These are phyloP conservation scores for Lithosia quadra DNA, from an alignment of 2,888 invertebrate genomes.

Conservation along the genomic window DNA sequence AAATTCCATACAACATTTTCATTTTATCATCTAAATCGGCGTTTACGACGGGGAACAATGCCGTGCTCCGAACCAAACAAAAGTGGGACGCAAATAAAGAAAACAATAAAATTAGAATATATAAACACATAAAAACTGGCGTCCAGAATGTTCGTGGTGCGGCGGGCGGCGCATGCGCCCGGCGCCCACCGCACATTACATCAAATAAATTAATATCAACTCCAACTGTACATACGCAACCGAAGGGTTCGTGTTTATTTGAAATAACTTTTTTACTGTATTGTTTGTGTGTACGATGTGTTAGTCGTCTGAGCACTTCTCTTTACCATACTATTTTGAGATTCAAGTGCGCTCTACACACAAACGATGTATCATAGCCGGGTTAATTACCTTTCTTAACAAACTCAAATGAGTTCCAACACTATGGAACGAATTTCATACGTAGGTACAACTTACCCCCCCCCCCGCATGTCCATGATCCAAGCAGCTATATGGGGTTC, in stretches of 20 bases:
- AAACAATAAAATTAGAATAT: conserved; percentile 87
- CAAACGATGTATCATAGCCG: conserved; percentile 35
- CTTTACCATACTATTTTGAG: conserved; percentile 52
- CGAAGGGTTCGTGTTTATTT: conserved; percentile 61
- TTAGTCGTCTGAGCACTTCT: conserved; percentile 50
- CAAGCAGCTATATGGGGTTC: too few species aligned
- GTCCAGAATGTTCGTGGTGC: conserved; percentile 76
- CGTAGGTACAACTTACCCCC: not conserved
- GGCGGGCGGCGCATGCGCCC: conserved; percentile 74
- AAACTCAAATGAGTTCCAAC: conserved; percentile 26
- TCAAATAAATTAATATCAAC: conserved; percentile 75
- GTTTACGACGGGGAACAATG: conserved; percentile 86
- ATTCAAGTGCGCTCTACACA: conserved; percentile 44
- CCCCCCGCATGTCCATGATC: conserved; percentile 27
- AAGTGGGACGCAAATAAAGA: conserved; percentile 87
- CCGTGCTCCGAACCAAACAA: conserved; percentile 84
- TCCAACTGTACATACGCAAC: conserved; percentile 54
- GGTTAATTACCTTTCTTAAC: conserved; percentile 42
- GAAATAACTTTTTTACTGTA: conserved; percentile 59
- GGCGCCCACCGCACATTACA: conserved; percentile 68
- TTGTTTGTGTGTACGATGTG: conserved; percentile 53
- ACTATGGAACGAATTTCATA: not conserved
- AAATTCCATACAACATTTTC: conserved; percentile 83
- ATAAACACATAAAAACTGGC: conserved; percentile 85
- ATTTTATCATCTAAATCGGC: conserved; percentile 86